Conservation (phyloP, 2,888 invertebrate species). For the Meloe dianella region DNA sequence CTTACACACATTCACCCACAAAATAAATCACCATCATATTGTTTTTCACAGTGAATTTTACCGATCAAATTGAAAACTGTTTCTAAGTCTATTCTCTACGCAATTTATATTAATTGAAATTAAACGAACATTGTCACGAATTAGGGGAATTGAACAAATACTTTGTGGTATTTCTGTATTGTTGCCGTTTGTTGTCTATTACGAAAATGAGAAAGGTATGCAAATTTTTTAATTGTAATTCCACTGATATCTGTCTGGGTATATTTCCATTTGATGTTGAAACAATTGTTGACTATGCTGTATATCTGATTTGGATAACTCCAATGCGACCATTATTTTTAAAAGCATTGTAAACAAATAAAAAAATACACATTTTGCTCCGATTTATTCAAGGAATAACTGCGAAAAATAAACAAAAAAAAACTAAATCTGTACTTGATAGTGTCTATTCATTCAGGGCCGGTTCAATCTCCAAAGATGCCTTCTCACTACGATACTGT, state of each 20-base stretch:
- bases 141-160: background rate
- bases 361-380: background rate
- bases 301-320: no score
- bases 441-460: background rate
- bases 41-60: conserved; percentile 37
- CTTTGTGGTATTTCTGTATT: no score
- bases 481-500: background rate
- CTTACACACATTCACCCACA: conserved; percentile 23
- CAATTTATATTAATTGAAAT: background rate
- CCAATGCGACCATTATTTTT: no score
- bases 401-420: background rate
- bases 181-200: no score
- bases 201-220: no score
- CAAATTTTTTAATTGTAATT: no score
- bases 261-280: no score
- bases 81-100: background rate
- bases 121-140: background rate
- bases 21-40: conserved; percentile 37
- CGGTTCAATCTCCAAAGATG: background rate
- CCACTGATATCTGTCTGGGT: no score
- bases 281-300: no score
- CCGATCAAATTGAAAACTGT: conserved; percentile 8
- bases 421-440: background rate
- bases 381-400: background rate
- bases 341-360: no score